These are phyloP conservation scores for Germaria angustata DNA, from an alignment of 2,888 invertebrate genomes.

Conservation along the genomic window DNA sequence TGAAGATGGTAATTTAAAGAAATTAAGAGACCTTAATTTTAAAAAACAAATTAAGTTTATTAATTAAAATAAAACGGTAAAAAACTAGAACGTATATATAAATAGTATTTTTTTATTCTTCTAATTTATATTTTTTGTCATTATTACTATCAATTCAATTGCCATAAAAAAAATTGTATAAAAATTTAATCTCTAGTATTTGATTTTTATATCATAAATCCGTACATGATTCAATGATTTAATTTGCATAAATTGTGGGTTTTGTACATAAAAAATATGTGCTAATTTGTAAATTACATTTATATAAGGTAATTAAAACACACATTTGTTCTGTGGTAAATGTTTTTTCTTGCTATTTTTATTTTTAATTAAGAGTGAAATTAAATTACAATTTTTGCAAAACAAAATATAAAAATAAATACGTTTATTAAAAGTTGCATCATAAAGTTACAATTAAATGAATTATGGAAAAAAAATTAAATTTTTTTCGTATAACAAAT, in stretches of 20 bases:
- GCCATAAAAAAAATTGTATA: neutral
- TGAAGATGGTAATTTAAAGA: no score
- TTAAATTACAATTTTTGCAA: no score
- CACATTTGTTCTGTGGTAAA: neutral
- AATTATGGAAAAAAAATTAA: no score
- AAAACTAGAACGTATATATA: no score
- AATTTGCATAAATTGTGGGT: constrained; percentile 15
- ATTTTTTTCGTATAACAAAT: no score
- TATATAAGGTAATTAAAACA: neutral
- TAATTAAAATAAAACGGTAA: no score
- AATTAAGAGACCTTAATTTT: no score
- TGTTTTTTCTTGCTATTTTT: neutral
- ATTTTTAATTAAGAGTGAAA: neutral
- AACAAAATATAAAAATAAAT: no score
- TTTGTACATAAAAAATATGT: neutral
- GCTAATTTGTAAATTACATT: no score
- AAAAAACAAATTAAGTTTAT: no score
- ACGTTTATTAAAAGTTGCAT: no score
- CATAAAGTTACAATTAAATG: no score
- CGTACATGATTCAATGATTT: neutral
- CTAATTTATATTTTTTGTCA: neutral
- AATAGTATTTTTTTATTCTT: neutral
- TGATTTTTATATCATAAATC: neutral
- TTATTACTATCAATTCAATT: neutral
- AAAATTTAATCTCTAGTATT: constrained; percentile 44